Base-by-base conservation (phyloP, 2,797 vertebrate genomes). In the Babyrousa celebensis region DNA sequence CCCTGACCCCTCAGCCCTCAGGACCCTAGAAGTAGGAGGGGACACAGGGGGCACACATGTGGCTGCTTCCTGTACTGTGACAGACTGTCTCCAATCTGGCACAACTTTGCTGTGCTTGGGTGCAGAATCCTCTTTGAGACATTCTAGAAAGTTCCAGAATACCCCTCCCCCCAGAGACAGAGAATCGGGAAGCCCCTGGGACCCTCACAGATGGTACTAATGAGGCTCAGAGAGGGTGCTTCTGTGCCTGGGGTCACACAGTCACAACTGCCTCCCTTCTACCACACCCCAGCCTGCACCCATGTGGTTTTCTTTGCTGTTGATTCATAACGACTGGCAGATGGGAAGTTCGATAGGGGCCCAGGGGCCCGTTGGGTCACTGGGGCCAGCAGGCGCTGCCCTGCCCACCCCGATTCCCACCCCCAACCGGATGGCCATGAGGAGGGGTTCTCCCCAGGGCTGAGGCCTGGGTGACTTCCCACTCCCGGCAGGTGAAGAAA, bases 311-410 rank as follows among this genome's bases (percentile, higher is more conserved):
- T 58, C 93, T 92, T 23, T 11, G 65, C 86, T 40, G 96, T 87
- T 95, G 95, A 92, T 87, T 95, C 79, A 43, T 56, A 72, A 93
- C 25, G 23, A 52, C n/a, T 17, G 32, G 54, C 91, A 72, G 88
- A 85, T 93, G 89, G 96, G 70, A 93, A 83, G 89, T 56, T 27
- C 0, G 86, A 91, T 92, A 88, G 70, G 88, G 32, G 52, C 54
- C 43, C 43, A 48, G 43, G 43, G 43, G 43, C 65, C 6, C 18
- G 0, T 3, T 14, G 32, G 95, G 96, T 89, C 85, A 70, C 68
- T 0, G n/a, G 25, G 78, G 75, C 36, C 4, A 3, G 75, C 17
- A 36, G 75, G 23, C 8, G 1, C 62, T 8, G 25, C 67, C 65
- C 63, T 25, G 14, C 32, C 25, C 21, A 6, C 25, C 36, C 8